Evolutionary conservation across 1,140 invertebrate genomes (phyloP).

Genomic region (Stegodyphus dumicola): DNA sequence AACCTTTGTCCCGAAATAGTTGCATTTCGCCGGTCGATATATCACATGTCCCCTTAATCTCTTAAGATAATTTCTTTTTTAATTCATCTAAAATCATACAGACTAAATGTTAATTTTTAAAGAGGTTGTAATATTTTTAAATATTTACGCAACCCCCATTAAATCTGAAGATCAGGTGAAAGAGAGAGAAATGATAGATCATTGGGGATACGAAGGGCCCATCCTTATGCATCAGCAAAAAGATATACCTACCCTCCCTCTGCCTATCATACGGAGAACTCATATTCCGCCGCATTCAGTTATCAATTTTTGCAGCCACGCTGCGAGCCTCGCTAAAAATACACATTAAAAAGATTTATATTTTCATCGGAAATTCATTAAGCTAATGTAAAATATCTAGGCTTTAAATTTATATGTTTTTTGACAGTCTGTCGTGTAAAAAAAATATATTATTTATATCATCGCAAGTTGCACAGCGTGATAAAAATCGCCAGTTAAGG

Average conservation of each 20-base stretch:
- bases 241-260: background rate
- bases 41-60: too few relatives aligned
- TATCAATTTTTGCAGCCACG: slow-evolving; percentile 50
- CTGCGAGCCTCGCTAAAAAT: slow-evolving; percentile 32
- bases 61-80: too few relatives aligned
- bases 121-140: background rate
- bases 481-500: background rate
- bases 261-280: background rate
- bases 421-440: slow-evolving; percentile 18
- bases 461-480: background rate
- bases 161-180: slow-evolving; percentile 23
- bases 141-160: background rate
- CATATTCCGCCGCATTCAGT: background rate
- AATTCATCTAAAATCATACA: too few relatives aligned
- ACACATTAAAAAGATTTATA: slow-evolving; percentile 56
- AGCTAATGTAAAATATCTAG: slow-evolving; percentile 43
- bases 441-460: background rate
- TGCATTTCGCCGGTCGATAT: too few relatives aligned
- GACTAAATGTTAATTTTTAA: too few relatives aligned
- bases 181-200: slow-evolving; percentile 41
- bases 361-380: slow-evolving; percentile 57
- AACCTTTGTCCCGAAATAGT: too few relatives aligned
- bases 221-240: background rate
- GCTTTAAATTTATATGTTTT: slow-evolving; percentile 34
- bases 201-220: slow-evolving; percentile 11